phyloP scores from a whole-genome alignment of 2,888 invertebrate genomes.

The Lutraria lutraria region DNA sequence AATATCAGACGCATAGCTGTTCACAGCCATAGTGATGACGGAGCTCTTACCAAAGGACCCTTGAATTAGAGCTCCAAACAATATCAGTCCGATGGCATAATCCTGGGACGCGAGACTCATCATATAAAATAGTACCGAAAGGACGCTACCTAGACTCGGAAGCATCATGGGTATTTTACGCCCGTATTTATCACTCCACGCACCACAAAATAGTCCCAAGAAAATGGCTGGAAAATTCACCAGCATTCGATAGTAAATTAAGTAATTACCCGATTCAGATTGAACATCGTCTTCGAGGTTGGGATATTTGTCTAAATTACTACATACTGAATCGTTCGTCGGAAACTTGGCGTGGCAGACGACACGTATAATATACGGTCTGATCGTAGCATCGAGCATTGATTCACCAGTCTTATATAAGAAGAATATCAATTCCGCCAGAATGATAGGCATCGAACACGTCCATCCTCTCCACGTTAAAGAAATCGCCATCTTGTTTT shows the following conservation, averaged over 20 bases:
- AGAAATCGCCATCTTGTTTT: neutral
- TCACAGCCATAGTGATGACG: slow-evolving; percentile 86
- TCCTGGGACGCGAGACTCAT: slow-evolving; percentile 71
- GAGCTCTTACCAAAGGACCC: slow-evolving; percentile 86
- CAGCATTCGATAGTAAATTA: slow-evolving; percentile 84
- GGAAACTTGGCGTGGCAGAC: slow-evolving; percentile 79
- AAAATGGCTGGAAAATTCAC: slow-evolving; percentile 86
- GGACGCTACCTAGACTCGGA: slow-evolving; percentile 83
- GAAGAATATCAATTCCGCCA: slow-evolving; percentile 84
- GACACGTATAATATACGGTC: slow-evolving; percentile 84
- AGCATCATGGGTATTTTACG: slow-evolving; percentile 85
- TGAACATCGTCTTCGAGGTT: slow-evolving; percentile 81
- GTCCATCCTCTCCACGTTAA: slow-evolving; percentile 33
- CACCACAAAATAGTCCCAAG: slow-evolving; percentile 85
- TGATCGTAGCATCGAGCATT: slow-evolving; percentile 85
- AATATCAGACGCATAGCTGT: slow-evolving; percentile 85
- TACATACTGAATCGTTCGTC: slow-evolving; percentile 70
- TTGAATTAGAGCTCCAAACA: slow-evolving; percentile 82
- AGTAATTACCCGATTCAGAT: slow-evolving; percentile 78
- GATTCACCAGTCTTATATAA: slow-evolving; percentile 86
- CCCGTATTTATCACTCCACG: slow-evolving; percentile 85
- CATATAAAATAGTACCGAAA: slow-evolving; percentile 84
- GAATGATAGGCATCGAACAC: slow-evolving; percentile 63
- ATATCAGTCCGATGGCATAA: slow-evolving; percentile 77
- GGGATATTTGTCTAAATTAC: slow-evolving; percentile 67